Evolutionary conservation across 2,888 invertebrate species (phyloP).

Genomic region (Cheilosia variabilis): DNA sequence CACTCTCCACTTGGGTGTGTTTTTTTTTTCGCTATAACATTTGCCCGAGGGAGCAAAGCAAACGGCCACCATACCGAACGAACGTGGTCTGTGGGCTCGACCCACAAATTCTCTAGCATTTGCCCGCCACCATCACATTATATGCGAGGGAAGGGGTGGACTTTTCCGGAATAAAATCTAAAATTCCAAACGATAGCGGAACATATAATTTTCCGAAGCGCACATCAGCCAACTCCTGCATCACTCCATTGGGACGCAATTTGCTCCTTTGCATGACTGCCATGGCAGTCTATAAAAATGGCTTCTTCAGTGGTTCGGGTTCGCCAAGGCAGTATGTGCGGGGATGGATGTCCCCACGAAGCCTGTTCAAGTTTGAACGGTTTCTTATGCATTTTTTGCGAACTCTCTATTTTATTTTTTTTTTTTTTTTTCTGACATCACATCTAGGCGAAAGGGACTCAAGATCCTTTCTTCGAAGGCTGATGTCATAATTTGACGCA

Average conservation of each 20-base stretch:
- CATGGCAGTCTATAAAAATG: constrained; percentile 69
- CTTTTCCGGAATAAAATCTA: constrained; percentile 69
- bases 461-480: constrained; percentile 60
- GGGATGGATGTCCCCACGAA: constrained; percentile 5
- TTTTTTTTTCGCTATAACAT: constrained; percentile 44
- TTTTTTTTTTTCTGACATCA: constrained; percentile 17
- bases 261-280: constrained; percentile 72
- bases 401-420: constrained; percentile 23
- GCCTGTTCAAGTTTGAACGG: constrained; percentile 22
- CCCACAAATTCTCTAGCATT: constrained; percentile 56
- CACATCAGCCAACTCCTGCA: constrained; percentile 70
- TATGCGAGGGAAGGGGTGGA: background rate
- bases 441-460: constrained; percentile 38
- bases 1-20: constrained; percentile 10
- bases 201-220: constrained; percentile 72
- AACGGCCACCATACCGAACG: constrained; percentile 40
- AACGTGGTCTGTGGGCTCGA: constrained; percentile 57
- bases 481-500: constrained; percentile 74
- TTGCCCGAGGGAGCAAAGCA: constrained; percentile 54
- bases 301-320: constrained; percentile 46
- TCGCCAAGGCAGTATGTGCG: constrained; percentile 28
- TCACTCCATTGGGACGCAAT: constrained; percentile 74
- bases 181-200: constrained; percentile 75
- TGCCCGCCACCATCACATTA: constrained; percentile 11
- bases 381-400: constrained; percentile 59